Base-by-base conservation (phyloP, 2,113 vertebrate genomes). In the Cynopterus brachyotis region DNA sequence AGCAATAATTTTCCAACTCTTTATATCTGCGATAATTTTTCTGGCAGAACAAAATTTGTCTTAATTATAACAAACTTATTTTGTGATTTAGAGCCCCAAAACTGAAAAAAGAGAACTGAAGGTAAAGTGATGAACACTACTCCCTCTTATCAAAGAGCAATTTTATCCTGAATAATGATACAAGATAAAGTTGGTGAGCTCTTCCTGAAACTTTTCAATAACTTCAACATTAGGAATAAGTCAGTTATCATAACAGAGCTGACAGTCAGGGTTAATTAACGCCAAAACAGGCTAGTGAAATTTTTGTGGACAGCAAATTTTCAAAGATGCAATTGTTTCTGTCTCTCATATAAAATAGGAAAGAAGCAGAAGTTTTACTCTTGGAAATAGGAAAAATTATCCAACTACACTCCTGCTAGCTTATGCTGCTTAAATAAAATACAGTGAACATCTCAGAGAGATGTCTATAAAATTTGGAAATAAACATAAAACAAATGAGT, bases 31-130 rank as follows among this genome's bases (percentile, higher is more conserved):
- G 59, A 94, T 93, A 35, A 87, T 89, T 62, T 75, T 89, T 78
- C 45, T 90, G 86, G 64, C 28, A 91, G 89, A 89, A 89, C 2
- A 57, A 73, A 91, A 30, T 62, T 96, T 97, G 22, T 75, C 95
- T 98, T 70, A 42, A 84, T 92, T 94, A 91, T 87, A 80, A 96
- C 17, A 59, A 45, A 91, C 89, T 78, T 91, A 76, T 84, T 94
- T 85, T 93, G 91, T 94, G 59, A 6, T 91, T 88, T 91, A 70
- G 45, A 88, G 37, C 26, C 42, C 53, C 22, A 69, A 96, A 87
- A 37, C 30, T 32, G 40, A 73, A 84, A 72, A 35, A 89, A 85
- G 84, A 84, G 35, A 86, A 40, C 24, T 17, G 22, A 84, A 59
- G 37, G 5, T 91, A 62, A 90, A 96, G 62, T 91, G 40, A 9